These are phyloP conservation scores for Hofmannophila pseudospretella DNA, from an alignment of 2,888 invertebrate genomes.

Conservation along the genomic window DNA sequence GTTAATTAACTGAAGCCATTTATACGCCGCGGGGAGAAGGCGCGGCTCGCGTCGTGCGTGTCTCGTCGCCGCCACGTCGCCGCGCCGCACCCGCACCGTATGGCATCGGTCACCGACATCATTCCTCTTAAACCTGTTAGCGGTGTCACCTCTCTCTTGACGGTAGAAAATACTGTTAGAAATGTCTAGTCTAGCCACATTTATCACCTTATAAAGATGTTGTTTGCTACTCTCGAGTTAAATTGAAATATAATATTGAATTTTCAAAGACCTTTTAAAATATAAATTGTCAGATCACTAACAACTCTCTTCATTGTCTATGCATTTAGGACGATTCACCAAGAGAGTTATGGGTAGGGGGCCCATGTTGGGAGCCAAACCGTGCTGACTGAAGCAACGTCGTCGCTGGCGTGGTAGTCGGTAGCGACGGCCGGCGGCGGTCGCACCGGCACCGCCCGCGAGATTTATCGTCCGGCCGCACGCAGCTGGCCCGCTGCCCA, in stretches of 20 bases:
- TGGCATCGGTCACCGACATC: conserved; percentile 50
- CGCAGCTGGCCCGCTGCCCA: conserved; percentile 65
- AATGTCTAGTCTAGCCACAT: background rate
- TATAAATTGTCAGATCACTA: background rate
- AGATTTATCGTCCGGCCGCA: conserved; percentile 63
- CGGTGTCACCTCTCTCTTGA: background rate
- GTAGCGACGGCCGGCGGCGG: background rate
- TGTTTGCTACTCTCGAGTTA: background rate
- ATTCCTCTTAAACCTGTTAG: conserved; percentile 16
- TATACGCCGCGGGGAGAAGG: conserved; percentile 49
- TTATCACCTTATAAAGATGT: background rate
- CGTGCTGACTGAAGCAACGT: background rate
- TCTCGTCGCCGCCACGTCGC: conserved; percentile 21
- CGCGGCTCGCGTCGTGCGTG: conserved; percentile 22
- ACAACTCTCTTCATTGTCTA: conserved; percentile 4
- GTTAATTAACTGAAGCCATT: conserved; percentile 78
- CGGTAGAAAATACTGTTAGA: background rate
- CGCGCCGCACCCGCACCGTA: conserved; percentile 19
- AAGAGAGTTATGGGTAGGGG: background rate
- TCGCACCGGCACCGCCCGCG: conserved; percentile 16
- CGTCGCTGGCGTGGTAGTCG: background rate
- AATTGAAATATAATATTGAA: background rate
- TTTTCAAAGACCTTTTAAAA: background rate
- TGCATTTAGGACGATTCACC: conserved; percentile 5
- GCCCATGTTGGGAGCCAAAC: background rate